phyloP scores from a whole-genome alignment of 2,888 invertebrate genomes.

The Heliconius ethilla region DNA sequence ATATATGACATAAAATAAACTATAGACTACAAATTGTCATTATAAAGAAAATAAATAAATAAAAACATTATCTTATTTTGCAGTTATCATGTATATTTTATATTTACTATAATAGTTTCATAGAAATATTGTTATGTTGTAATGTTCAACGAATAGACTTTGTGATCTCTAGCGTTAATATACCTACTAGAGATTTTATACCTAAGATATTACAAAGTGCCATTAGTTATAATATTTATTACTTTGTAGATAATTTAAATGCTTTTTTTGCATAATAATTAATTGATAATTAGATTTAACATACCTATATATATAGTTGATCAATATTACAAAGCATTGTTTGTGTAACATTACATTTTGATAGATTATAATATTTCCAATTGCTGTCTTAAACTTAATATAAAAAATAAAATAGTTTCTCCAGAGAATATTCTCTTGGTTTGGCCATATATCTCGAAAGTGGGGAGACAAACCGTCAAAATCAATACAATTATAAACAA shows the following conservation, averaged over 20 bases:
- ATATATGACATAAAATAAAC: not conserved
- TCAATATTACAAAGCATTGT: slow-evolving; percentile 12
- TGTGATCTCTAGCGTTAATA: slow-evolving; percentile 2
- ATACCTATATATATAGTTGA: not conserved
- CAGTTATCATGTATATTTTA: not conserved
- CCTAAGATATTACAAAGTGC: slow-evolving; percentile 8
- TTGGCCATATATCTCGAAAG: not conserved
- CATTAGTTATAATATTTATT: slow-evolving; percentile 18
- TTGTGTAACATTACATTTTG: slow-evolving; percentile 2
- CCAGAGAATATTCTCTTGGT: not conserved
- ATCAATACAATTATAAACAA: not conserved
- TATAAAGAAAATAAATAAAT: not conserved
- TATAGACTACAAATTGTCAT: not conserved
- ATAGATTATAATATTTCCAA: not conserved
- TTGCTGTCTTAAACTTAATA: not conserved
- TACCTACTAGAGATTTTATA: not conserved
- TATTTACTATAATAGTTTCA: not conserved
- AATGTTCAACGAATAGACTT: slow-evolving; percentile 6
- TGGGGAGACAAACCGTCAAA: not conserved
- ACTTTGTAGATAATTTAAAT: not conserved
- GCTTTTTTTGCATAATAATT: not conserved
- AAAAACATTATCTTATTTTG: not conserved
- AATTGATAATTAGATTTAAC: slow-evolving; percentile 8
- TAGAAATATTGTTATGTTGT: slow-evolving; percentile 17
- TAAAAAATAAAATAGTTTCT: not conserved